These are phyloP conservation scores for Drosophila erecta DNA, from an alignment of 1,140 invertebrate genomes.

Conservation along the genomic window DNA sequence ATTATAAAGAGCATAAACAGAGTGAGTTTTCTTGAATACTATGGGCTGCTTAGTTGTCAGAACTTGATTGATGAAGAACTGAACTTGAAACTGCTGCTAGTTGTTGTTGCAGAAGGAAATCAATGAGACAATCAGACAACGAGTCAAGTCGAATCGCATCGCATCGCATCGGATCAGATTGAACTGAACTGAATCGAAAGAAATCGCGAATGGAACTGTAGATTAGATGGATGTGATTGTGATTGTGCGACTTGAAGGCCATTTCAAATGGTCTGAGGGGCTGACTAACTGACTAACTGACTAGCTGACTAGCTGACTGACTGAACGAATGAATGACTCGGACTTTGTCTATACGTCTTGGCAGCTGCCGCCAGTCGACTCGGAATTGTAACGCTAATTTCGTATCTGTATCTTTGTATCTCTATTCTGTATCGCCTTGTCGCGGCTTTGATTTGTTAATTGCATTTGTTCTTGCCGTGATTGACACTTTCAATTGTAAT, in stretches of 20 bases:
- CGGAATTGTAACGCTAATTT: slow-evolving; percentile 80
- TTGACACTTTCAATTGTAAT: slow-evolving; percentile 73
- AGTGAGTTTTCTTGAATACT: slow-evolving; percentile 34
- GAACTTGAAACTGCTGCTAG: slow-evolving; percentile 70
- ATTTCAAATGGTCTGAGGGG: slow-evolving; percentile 44
- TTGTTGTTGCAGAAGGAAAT: slow-evolving; percentile 46
- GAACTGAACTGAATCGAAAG: slow-evolving; percentile 23
- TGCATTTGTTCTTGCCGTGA: slow-evolving; percentile 66
- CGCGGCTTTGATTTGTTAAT: slow-evolving; percentile 72
- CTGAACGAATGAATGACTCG: slow-evolving; percentile 55
- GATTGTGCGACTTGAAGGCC: slow-evolving; percentile 57
- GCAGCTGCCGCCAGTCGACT: slow-evolving; percentile 56
- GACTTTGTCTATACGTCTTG: slow-evolving; percentile 45
- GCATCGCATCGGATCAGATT: slow-evolving; percentile 17
- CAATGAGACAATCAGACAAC: slow-evolving; percentile 66
- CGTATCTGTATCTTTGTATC: slow-evolving; percentile 43
- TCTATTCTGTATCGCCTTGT: slow-evolving; percentile 34
- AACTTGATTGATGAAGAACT: slow-evolving; percentile 76
- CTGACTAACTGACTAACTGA: background rate
- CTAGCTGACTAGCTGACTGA: slow-evolving; percentile 42
- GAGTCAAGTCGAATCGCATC: slow-evolving; percentile 28
- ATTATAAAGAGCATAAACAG: slow-evolving; percentile 43
- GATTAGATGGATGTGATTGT: slow-evolving; percentile 67
- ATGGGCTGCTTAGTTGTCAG: slow-evolving; percentile 57
- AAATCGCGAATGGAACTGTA: slow-evolving; percentile 62